Percentiles rank a stretch among this genome's conserved stretches.
Evolutionary conservation across 2,888 invertebrate species (phyloP).

Genomic region (Nephrotoma appendiculata): DNA sequence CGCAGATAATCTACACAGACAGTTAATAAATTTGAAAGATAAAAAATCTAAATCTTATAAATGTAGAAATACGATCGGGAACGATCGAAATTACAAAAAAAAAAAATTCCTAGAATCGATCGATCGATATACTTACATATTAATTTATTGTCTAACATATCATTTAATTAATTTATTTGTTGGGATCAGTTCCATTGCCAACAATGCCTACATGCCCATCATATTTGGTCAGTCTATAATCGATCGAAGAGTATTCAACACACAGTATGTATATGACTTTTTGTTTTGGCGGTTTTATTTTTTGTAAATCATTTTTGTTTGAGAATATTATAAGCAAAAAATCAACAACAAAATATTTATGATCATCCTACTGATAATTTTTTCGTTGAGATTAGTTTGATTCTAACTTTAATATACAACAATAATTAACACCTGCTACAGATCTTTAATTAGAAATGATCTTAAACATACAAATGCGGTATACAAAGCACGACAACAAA

Average conservation of each 20-base stretch:
- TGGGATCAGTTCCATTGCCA: neutral
- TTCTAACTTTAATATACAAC: neutral
- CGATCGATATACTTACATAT: neutral
- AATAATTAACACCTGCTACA: neutral
- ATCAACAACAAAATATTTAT: neutral
- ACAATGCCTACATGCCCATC: neutral
- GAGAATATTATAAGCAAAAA: neutral
- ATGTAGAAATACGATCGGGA: neutral
- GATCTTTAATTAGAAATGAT: neutral
- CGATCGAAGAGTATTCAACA: neutral
- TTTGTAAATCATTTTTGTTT: neutral
- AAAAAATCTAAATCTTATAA: neutral
- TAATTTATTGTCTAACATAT: neutral
- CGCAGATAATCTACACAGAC: neutral
- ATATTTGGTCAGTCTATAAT: neutral
- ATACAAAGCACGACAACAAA: neutral
- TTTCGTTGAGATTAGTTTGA: neutral
- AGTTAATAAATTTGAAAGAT: neutral
- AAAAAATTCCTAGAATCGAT: neutral
- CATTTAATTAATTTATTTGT: neutral
- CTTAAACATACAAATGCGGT: neutral
- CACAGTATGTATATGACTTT: neutral
- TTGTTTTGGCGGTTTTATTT: neutral
- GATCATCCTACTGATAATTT: neutral
- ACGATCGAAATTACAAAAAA: neutral